phyloP scores from a whole-genome alignment of 2,113 vertebrate genomes.

The Dipodomys ordii region DNA sequence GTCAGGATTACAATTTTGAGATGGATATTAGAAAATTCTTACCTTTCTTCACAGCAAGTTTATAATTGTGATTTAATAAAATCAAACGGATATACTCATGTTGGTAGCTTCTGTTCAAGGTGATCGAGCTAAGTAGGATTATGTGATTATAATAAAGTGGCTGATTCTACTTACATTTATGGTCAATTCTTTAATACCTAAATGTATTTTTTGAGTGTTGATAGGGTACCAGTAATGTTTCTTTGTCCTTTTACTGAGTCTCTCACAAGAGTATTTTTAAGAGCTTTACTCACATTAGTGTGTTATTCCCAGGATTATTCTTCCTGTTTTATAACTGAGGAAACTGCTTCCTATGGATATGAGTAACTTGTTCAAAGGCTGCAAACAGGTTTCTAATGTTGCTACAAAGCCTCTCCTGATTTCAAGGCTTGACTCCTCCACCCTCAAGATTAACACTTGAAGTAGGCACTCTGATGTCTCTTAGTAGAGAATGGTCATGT shows the following conservation, averaged over 20 bases:
- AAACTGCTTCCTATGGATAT: conserved; percentile 73
- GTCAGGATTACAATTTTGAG: conserved; percentile 27
- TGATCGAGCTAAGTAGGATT: conserved; percentile 33
- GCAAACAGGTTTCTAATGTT: conserved; percentile 58
- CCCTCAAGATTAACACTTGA: conserved; percentile 71
- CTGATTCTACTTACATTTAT: conserved; percentile 53
- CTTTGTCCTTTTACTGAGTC: conserved; percentile 61
- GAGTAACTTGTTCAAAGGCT: conserved; percentile 71
- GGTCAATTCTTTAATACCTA: conserved; percentile 43
- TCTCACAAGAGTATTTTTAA: conserved; percentile 70
- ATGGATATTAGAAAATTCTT: background rate
- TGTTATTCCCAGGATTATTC: conserved; percentile 73
- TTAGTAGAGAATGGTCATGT: conserved; percentile 41
- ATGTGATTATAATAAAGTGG: conserved; percentile 30
- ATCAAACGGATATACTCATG: background rate
- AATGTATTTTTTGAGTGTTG: conserved; percentile 59
- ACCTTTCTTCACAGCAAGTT: background rate
- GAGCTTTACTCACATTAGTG: conserved; percentile 75
- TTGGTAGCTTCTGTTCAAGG: conserved; percentile 1
- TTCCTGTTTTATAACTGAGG: conserved; percentile 70
- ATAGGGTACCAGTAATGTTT: conserved; percentile 57
- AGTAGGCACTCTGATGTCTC: conserved; percentile 48
- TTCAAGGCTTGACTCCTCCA: conserved; percentile 62
- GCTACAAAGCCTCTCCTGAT: conserved; percentile 58
- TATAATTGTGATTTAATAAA: conserved; percentile 43